Evolutionary conservation across 1,140 invertebrate genomes (phyloP).

Genomic region (Bombus huntii): DNA sequence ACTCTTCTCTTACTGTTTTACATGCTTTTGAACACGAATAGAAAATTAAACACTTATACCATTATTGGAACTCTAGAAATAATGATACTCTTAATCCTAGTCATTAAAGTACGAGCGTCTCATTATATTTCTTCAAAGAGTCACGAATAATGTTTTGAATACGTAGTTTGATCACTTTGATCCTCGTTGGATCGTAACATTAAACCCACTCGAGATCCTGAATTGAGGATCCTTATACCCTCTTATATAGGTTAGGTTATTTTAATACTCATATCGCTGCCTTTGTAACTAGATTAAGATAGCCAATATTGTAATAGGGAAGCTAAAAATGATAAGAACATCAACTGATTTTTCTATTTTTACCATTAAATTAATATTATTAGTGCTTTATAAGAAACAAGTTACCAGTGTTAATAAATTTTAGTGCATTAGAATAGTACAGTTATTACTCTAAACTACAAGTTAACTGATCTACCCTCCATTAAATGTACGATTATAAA

Average conservation of each 20-base stretch:
- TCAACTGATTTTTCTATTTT: not conserved
- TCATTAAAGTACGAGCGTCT: too few species aligned
- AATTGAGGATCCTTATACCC: not conserved
- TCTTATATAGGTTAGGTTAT: not conserved
- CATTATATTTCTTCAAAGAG: not conserved
- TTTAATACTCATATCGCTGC: not conserved
- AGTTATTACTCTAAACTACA: not conserved
- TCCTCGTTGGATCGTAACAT: constrained; percentile 65
- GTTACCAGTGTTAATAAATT: not conserved
- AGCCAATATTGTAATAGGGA: not conserved
- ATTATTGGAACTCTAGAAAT: not conserved
- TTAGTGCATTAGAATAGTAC: not conserved
- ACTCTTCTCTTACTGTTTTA: not conserved
- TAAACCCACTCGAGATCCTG: constrained; percentile 59
- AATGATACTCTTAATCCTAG: not conserved
- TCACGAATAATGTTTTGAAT: not conserved
- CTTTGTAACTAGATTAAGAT: not conserved
- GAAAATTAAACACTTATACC: not conserved
- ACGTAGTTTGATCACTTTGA: not conserved
- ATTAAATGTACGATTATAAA: too few species aligned
- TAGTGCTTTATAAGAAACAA: not conserved
- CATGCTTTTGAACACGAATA: not conserved
- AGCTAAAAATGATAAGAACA: too few species aligned
- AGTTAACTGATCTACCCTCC: not conserved
- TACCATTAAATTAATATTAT: not conserved